A percentile compares a stretch with the other conserved stretches of the same genome.
These are phyloP conservation scores for Mythimna lalbum DNA, from an alignment of 2,888 invertebrate species.

Conservation along the genomic window DNA sequence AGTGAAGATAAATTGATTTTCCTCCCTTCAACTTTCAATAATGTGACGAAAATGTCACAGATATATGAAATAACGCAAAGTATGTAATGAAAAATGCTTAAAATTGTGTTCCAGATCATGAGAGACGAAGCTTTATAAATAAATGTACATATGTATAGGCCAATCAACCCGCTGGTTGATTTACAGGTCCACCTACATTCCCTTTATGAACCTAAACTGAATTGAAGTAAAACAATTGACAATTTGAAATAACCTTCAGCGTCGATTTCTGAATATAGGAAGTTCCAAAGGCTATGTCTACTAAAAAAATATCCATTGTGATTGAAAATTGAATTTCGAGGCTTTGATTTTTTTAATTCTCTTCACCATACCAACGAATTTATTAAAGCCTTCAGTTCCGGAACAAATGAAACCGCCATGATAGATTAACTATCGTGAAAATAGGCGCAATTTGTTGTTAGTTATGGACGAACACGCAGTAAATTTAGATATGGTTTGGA, in stretches of 20 bases:
- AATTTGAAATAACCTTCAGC: neutral
- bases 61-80: neutral
- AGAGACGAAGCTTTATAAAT: too few relatives aligned
- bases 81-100: too few relatives aligned
- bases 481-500: neutral
- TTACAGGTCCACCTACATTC: too few relatives aligned
- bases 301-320: neutral
- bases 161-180: too few relatives aligned
- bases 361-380: slow-evolving; percentile 12
- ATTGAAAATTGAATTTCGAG: neutral
- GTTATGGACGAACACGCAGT: slow-evolving; percentile 20
- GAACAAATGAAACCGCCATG: slow-evolving; percentile 30
- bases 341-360: neutral
- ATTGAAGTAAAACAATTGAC: slow-evolving; percentile 1
- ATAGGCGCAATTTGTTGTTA: slow-evolving; percentile 24
- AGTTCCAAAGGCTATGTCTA: neutral
- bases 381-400: slow-evolving; percentile 16
- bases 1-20: slow-evolving; percentile 25
- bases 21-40: neutral
- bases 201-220: neutral
- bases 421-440: slow-evolving; percentile 27
- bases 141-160: too few relatives aligned
- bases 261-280: neutral
- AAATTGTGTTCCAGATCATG: too few relatives aligned
- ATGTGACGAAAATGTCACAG: slow-evolving; percentile 11